phyloP scores from a whole-genome alignment of 2,113 vertebrate genomes.

The Monarcha castaneiventris region DNA sequence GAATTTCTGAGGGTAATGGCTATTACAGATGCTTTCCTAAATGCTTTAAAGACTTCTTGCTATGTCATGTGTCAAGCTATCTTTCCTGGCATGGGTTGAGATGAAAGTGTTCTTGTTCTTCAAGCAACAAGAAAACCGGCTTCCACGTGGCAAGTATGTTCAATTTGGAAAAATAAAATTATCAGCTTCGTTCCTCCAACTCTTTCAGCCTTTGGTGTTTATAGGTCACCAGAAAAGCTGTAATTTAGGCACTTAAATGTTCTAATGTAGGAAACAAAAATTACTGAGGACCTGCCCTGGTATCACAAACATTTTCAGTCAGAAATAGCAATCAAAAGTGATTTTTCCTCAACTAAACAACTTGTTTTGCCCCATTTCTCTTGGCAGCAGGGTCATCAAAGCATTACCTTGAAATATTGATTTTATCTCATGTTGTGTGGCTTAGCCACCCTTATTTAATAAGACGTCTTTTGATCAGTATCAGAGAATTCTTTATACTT shows the following conservation, averaged over 20 bases:
- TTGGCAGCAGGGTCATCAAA: neutral
- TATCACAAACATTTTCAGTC: neutral
- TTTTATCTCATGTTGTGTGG: neutral
- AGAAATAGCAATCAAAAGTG: neutral
- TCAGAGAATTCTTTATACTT: neutral
- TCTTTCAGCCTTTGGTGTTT: neutral
- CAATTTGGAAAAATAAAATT: neutral
- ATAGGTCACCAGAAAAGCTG: neutral
- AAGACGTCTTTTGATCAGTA: neutral
- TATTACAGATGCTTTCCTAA: neutral
- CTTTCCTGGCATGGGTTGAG: neutral
- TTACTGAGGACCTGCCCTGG: neutral
- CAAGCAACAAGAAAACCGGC: neutral
- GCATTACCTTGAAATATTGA: neutral
- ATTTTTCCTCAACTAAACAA: neutral
- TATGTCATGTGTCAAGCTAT: neutral
- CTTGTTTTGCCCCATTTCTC: neutral
- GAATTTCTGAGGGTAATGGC: neutral
- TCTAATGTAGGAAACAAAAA: neutral
- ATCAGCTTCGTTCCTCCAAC: neutral
- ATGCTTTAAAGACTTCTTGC: neutral
- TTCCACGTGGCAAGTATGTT: neutral
- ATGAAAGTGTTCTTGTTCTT: neutral
- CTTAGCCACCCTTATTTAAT: neutral
- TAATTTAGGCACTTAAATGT: neutral